Percentiles rank a stretch among this genome's conserved stretches.
Evolutionary conservation across 2,797 vertebrate species (phyloP).

Genomic region (Chrysocyon brachyurus): DNA sequence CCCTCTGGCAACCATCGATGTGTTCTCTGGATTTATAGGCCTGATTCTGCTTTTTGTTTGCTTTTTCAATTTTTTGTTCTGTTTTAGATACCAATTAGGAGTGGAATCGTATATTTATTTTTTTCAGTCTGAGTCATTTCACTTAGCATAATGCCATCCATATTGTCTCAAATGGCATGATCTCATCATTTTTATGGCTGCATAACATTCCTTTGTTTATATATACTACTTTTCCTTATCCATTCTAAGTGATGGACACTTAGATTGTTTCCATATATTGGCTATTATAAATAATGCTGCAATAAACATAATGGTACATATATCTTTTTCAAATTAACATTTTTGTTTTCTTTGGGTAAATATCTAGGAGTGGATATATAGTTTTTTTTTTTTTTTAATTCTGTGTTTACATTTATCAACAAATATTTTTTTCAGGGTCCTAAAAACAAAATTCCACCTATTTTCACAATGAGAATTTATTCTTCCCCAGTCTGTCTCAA

Average conservation of each 20-base stretch:
- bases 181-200: background rate
- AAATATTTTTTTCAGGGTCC: background rate
- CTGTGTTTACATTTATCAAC: background rate
- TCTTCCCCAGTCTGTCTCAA: background rate
- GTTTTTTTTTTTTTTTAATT: background rate
- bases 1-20: background rate
- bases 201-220: background rate
- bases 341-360: background rate
- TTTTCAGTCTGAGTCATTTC: background rate
- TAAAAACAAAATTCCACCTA: background rate
- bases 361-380: background rate
- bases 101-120: background rate
- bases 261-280: background rate
- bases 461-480: background rate
- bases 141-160: background rate
- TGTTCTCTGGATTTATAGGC: background rate
- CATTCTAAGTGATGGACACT: background rate
- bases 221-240: background rate
- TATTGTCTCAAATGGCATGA: background rate
- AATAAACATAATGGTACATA: background rate
- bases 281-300: background rate
- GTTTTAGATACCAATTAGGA: background rate
- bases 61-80: background rate
- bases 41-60: background rate
- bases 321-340: background rate